Conservation (phyloP, 2,797 vertebrate species). For the Aratinga solstitialis region DNA sequence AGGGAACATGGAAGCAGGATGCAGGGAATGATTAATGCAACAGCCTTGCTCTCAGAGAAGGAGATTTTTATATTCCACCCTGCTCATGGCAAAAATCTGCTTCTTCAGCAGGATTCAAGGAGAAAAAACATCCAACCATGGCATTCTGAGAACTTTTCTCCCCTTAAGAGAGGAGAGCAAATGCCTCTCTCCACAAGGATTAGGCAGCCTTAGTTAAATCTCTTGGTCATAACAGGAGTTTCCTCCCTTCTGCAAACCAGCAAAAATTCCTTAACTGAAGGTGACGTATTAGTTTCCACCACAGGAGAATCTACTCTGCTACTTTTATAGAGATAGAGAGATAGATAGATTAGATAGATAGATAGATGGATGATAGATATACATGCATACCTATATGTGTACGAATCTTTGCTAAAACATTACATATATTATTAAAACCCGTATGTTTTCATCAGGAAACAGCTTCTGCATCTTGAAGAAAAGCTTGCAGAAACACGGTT, state of each 20-base stretch:
- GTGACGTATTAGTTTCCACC: accelerated
- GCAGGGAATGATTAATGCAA: neutral
- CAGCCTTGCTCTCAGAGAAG: neutral
- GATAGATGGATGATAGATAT: no score
- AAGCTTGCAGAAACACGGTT: neutral
- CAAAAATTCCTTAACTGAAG: neutral
- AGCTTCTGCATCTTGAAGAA: neutral
- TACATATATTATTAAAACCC: neutral
- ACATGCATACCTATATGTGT: neutral
- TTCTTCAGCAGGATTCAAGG: neutral
- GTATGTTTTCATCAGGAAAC: neutral
- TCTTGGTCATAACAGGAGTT: neutral
- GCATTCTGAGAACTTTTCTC: neutral
- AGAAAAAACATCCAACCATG: neutral
- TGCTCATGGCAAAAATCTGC: neutral
- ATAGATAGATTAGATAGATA: no score
- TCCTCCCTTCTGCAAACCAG: neutral
- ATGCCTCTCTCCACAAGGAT: neutral
- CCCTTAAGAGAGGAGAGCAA: neutral
- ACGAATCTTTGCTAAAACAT: neutral
- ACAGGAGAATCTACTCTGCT: neutral
- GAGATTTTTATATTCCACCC: neutral
- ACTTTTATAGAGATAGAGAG: neutral
- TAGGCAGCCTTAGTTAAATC: neutral
- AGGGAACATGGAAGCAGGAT: neutral